Percentiles rank a stretch among this genome's conserved stretches.
Evolutionary conservation across 2,113 vertebrate species (phyloP).

Genomic region (Sorex araneus): DNA sequence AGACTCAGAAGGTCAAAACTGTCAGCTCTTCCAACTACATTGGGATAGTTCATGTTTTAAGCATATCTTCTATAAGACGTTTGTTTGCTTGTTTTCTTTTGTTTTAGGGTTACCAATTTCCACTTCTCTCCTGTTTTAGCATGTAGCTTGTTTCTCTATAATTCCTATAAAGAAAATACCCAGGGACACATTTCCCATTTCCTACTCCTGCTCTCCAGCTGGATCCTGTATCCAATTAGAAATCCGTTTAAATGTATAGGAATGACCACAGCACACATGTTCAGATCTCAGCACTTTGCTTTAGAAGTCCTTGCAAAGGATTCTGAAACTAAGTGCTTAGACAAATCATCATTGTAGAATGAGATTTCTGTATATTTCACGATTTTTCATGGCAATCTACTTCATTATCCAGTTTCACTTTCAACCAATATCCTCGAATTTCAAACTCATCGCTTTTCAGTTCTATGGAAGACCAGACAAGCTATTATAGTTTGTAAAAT

Average conservation of each 20-base stretch:
- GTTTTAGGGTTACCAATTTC: conserved; percentile 21
- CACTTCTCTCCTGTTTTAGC: conserved; percentile 60
- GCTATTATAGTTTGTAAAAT: conserved; percentile 45
- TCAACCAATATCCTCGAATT: conserved; percentile 57
- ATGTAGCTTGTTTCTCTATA: conserved; percentile 73
- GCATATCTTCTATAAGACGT: conserved; percentile 26
- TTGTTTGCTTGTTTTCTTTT: conserved; percentile 19
- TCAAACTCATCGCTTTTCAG: conserved; percentile 54
- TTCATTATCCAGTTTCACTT: conserved; percentile 47
- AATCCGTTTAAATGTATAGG: conserved; percentile 86
- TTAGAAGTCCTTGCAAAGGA: not conserved
- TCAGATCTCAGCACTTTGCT: conserved; percentile 73
- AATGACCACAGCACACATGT: conserved; percentile 68
- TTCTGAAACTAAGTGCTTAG: not conserved
- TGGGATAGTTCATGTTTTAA: conserved; percentile 55
- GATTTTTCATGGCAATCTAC: not conserved
- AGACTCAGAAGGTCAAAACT: conserved; percentile 71
- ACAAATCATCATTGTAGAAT: conserved; percentile 41
- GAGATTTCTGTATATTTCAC: not conserved
- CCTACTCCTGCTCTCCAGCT: conserved; percentile 82
- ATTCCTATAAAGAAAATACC: conserved; percentile 79
- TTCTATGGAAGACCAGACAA: not conserved
- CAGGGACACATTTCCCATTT: conserved; percentile 74
- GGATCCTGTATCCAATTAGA: conserved; percentile 88
- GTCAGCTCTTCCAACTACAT: conserved; percentile 52